Percentiles rank a stretch among this genome's conserved stretches.
Conservation (phyloP, 2,888 invertebrate species). For the Drosophila picticornis region DNA sequence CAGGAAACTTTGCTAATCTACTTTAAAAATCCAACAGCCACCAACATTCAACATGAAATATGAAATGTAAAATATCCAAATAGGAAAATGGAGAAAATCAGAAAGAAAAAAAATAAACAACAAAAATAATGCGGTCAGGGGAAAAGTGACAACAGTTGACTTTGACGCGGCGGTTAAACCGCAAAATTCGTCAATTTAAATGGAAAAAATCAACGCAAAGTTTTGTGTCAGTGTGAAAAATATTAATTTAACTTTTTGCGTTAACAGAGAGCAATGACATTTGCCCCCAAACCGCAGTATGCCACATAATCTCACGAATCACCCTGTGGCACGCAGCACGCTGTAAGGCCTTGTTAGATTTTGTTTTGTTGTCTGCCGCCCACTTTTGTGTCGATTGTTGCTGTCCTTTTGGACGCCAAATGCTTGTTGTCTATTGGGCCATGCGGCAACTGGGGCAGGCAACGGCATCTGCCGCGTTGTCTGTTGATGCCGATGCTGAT, state of each 20-base stretch:
- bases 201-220: slow-evolving; percentile 31
- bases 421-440: slow-evolving; percentile 61
- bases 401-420: slow-evolving; percentile 40
- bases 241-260: slow-evolving; percentile 80
- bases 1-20: slow-evolving; percentile 75
- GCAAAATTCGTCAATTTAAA: slow-evolving; percentile 77
- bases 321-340: not conserved
- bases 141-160: slow-evolving; percentile 68
- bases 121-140: not conserved
- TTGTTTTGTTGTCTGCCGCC: slow-evolving; percentile 13
- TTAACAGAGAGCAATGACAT: slow-evolving; percentile 70
- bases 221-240: slow-evolving; percentile 65
- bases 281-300: slow-evolving; percentile 40
- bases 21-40: slow-evolving; percentile 56
- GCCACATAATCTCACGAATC: not conserved
- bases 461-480: slow-evolving; percentile 18
- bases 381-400: slow-evolving; percentile 31
- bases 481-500: slow-evolving; percentile 30
- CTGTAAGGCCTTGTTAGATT: slow-evolving; percentile 22
- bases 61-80: slow-evolving; percentile 49
- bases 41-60: slow-evolving; percentile 35
- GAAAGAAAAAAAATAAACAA: not conserved
- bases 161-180: slow-evolving; percentile 69
- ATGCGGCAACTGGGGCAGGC: slow-evolving; percentile 47
- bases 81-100: slow-evolving; percentile 13